Percentiles rank a stretch among this genome's conserved stretches.
Evolutionary conservation across 1,140 invertebrate genomes (phyloP).

Genomic region (Micrasema minimum): DNA sequence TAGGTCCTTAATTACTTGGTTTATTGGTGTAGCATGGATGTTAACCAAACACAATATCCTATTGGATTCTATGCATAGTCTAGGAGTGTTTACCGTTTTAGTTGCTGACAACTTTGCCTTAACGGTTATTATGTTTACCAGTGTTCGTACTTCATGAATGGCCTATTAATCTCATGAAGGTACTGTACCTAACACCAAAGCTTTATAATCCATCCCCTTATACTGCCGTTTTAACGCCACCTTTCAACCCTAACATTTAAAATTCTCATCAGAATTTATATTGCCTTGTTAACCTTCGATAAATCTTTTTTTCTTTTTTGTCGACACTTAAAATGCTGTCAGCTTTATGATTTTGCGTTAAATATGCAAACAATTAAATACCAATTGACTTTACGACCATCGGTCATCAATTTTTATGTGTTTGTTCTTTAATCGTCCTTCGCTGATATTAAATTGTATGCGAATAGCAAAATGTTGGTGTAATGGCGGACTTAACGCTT

Average conservation of each 20-base stretch:
- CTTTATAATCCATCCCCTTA: not conserved
- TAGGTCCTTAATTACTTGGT: too few relatives aligned
- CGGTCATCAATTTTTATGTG: constrained; percentile 23
- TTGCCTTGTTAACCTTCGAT: not conserved
- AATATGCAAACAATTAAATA: too few relatives aligned
- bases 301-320: too few relatives aligned
- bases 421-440: constrained; percentile 8
- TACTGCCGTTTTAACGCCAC: not conserved
- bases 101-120: constrained; percentile 15
- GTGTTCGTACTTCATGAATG: constrained; percentile 25
- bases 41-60: too few relatives aligned
- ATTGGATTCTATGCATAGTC: too few relatives aligned
- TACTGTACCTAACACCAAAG: not conserved
- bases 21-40: too few relatives aligned
- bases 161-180: constrained; percentile 28
- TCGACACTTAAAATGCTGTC: too few relatives aligned
- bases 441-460: constrained; percentile 23
- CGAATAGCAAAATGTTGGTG: not conserved
- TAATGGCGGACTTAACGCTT: constrained; percentile 18
- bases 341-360: too few relatives aligned
- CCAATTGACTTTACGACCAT: too few relatives aligned
- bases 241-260: not conserved
- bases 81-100: too few relatives aligned
- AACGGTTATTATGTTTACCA: constrained; percentile 18
- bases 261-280: not conserved